phyloP scores from a whole-genome alignment of 2,888 invertebrate species.

The Orthosia incerta region DNA sequence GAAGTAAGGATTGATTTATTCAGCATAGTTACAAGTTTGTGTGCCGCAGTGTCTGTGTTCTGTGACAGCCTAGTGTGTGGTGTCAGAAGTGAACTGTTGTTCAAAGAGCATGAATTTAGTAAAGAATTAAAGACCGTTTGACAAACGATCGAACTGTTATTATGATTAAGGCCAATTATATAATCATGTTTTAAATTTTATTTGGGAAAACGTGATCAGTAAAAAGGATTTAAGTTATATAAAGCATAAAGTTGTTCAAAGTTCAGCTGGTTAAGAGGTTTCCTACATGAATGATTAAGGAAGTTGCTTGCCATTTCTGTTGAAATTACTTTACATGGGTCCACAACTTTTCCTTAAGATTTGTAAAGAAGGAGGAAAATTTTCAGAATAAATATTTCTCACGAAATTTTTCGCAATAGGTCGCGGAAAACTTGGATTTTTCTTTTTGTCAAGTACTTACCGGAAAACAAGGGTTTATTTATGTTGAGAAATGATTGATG shows the following conservation, averaged over 20 bases:
- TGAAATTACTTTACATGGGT: constrained; percentile 37
- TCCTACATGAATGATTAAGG: constrained; percentile 17
- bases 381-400: constrained; percentile 1
- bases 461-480: neutral
- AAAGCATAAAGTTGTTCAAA: constrained; percentile 3
- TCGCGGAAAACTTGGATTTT: neutral
- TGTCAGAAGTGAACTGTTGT: no score
- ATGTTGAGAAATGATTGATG: neutral
- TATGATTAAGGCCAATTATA: no score
- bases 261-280: constrained; percentile 6
- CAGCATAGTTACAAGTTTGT: no score
- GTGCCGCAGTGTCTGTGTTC: no score
- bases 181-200: neutral
- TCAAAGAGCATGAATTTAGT: neutral
- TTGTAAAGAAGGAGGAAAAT: neutral
- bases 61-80: no score
- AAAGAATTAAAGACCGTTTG: neutral
- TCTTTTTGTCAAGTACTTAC: neutral
- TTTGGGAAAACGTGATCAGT: neutral
- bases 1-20: no score
- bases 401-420: neutral
- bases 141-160: neutral
- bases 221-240: neutral
- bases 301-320: constrained; percentile 12
- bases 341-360: constrained; percentile 15